Base-by-base conservation (phyloP, 1,140 invertebrate species). In the Carposina sasakii region DNA sequence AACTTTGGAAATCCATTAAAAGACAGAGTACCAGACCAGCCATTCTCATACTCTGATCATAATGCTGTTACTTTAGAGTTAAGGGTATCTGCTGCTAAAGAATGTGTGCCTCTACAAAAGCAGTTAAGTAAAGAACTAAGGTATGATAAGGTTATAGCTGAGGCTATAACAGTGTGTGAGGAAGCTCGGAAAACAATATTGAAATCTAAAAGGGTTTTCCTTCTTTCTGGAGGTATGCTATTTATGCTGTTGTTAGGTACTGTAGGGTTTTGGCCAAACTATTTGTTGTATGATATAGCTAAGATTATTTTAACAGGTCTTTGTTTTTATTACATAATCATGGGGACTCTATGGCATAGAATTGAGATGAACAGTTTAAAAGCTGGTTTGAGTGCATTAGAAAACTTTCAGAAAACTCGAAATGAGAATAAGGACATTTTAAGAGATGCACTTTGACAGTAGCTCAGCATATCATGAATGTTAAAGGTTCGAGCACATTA, bases 21-120 rank as follows among this genome's bases (percentile, higher is more conserved):
- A 56, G 85, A 91, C 26, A 86, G 90, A 59, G 89, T 97, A 31
- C 93, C 94, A 8, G 87, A 87, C 0, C 71, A 88, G 47, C 69
- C 86, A 41, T 94, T 92, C 60, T 95, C 94, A 67, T 97, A 92
- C 79, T 97, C 95, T 0, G 96, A 97, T 76, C 96, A 97, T 71
- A 95, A 97, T 86, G 94, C 93, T n/a, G 90, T 97, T n/a, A 75
- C 87, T 49, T 88, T 91, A 13, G 87, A 84, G 34, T 71, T 96
- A 13, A 55, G 37, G 33, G 8, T 13, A n/a, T 6, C 12, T 16
- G 16, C 33, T 3, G 19, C 1, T 16, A 36, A n/a, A n/a, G n/a
- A n/a, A n/a, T n/a, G n/a, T n/a, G n/a, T n/a, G n/a, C 33, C 33
- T 16, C 16, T 9, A 36, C 36, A 21, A 22, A 5, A 21, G 8